Evolutionary conservation across 2,888 invertebrate genomes (phyloP).

Genomic region (Osedax frankpressi): DNA sequence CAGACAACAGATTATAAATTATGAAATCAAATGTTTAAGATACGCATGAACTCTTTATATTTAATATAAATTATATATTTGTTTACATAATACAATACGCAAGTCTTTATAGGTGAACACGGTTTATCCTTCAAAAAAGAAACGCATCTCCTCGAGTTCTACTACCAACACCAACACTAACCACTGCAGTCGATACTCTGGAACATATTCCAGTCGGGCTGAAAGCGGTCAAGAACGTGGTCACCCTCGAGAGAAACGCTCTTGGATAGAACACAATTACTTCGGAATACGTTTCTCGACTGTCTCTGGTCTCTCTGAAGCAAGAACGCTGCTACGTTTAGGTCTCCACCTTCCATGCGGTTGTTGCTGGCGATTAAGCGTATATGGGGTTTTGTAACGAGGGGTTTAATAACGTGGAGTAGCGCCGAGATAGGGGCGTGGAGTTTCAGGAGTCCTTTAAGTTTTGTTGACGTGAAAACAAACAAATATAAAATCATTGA

Average conservation of each 20-base stretch:
- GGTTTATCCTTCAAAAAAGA: background rate
- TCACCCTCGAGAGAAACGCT: slow-evolving; percentile 12
- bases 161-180: slow-evolving; percentile 19
- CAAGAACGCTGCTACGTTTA: slow-evolving; percentile 15
- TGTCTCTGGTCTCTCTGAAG: slow-evolving; percentile 24
- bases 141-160: background rate
- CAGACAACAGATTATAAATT: no score
- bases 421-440: no score
- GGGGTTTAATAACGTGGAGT: no score
- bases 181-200: slow-evolving; percentile 33
- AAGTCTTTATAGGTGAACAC: no score
- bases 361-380: background rate
- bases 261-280: slow-evolving; percentile 20
- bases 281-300: slow-evolving; percentile 21
- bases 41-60: no score
- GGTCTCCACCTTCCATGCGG: background rate
- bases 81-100: no score
- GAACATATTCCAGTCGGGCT: slow-evolving; percentile 37
- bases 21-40: no score
- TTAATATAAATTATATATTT: no score
- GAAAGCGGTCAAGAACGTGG: slow-evolving; percentile 18
- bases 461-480: no score
- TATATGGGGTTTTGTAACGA: no score
- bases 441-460: no score
- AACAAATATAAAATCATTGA: no score